These are phyloP conservation scores for Oscheius sp. DNA, from an alignment of 2,888 invertebrate species.

Conservation along the genomic window DNA sequence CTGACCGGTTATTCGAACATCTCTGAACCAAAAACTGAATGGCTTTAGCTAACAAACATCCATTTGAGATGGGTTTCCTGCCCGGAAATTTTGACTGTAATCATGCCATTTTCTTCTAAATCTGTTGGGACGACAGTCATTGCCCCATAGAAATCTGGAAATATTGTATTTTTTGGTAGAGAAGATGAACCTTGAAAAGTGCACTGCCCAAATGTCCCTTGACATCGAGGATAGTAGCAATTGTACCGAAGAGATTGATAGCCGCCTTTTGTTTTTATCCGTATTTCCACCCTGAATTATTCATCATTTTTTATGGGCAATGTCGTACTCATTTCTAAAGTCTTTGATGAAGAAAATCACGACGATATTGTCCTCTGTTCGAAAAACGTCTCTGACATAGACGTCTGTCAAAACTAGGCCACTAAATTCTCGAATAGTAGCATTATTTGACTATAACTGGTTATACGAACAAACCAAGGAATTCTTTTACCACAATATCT, in stretches of 20 bases:
- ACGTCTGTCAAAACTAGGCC: not conserved
- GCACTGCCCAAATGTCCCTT: constrained; percentile 3
- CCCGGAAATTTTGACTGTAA: not conserved
- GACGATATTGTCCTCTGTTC: not conserved
- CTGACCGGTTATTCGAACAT: not conserved
- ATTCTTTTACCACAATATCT: no score
- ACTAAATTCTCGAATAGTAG: not conserved
- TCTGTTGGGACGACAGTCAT: not conserved
- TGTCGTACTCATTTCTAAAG: constrained; percentile 24
- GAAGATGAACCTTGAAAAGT: not conserved
- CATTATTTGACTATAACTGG: no score
- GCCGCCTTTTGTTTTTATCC: not conserved
- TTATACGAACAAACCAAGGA: no score
- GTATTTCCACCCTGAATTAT: not conserved
- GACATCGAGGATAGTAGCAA: constrained; percentile 4
- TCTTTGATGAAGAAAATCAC: constrained; percentile 24
- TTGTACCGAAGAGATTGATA: not conserved
- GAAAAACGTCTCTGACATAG: constrained; percentile 17
- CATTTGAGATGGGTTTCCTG: not conserved
- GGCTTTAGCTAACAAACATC: no score
- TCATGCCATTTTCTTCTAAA: not conserved
- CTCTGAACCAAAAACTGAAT: not conserved
- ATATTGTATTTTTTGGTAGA: not conserved
- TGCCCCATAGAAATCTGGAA: constrained; percentile 2
- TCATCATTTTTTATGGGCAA: not conserved